These are phyloP conservation scores for Drosophila tanythrix DNA, from an alignment of 2,888 invertebrate genomes.

Conservation along the genomic window DNA sequence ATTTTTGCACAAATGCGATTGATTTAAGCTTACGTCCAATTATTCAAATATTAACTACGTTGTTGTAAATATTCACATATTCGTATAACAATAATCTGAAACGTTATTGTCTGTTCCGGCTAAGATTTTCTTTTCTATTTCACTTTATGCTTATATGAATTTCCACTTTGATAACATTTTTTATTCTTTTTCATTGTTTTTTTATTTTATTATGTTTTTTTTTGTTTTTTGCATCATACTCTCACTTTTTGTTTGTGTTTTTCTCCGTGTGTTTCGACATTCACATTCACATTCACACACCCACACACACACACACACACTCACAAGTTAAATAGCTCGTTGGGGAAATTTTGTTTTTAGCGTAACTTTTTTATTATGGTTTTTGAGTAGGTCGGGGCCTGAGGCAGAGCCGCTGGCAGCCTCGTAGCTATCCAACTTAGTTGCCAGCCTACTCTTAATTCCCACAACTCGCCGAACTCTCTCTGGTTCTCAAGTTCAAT, in stretches of 20 bases:
- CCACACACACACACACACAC: constrained; percentile 12
- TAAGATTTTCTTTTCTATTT: not conserved
- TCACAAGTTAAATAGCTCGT: constrained; percentile 66
- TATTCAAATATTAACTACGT: not conserved
- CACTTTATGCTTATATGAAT: not conserved
- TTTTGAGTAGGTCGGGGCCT: constrained; percentile 13
- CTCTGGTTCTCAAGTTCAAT: not conserved
- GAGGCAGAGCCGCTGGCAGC: constrained; percentile 33
- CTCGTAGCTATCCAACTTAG: constrained; percentile 13
- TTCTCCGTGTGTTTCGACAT: constrained; percentile 7
- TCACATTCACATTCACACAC: constrained; percentile 21
- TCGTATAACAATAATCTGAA: no score
- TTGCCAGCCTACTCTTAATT: constrained; percentile 8
- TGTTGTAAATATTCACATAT: not conserved
- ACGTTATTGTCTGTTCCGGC: no score
- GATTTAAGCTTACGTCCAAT: not conserved
- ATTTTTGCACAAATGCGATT: not conserved
- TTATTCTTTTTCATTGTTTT: not conserved
- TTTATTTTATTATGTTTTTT: not conserved
- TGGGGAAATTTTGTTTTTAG: constrained; percentile 75
- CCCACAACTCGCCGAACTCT: constrained; percentile 8
- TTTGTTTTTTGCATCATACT: not conserved
- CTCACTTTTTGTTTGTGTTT: constrained; percentile 10
- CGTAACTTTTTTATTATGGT: constrained; percentile 60
- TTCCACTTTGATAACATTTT: not conserved